A percentile compares a stretch with the other conserved stretches of the same genome.
phyloP scores from a whole-genome alignment of 2,888 invertebrate genomes.

The Eulithis testata region DNA sequence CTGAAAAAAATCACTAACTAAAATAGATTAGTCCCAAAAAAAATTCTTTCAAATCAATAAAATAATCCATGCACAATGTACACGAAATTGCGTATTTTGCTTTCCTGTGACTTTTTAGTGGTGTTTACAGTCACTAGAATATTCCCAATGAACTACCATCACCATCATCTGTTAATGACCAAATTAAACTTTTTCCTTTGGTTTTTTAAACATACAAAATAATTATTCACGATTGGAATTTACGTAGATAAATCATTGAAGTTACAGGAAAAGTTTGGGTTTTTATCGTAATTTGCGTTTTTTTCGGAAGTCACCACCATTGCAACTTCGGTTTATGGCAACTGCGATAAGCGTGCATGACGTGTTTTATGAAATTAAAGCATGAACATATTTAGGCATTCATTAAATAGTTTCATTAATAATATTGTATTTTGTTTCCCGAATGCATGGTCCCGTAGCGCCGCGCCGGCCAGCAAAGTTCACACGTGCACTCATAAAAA shows the following conservation, averaged over 20 bases:
- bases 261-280: not conserved
- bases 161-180: too few species aligned
- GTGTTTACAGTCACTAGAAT: too few species aligned
- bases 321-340: not conserved
- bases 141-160: too few species aligned
- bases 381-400: not conserved
- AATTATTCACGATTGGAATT: slow-evolving; percentile 1
- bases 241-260: slow-evolving; percentile 3
- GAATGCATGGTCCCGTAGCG: slow-evolving; percentile 6
- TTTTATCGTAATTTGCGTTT: not conserved
- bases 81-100: too few species aligned
- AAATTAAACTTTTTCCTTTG: too few species aligned
- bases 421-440: not conserved
- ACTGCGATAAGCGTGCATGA: slow-evolving; percentile 6
- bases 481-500: slow-evolving; percentile 33
- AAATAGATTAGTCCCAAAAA: too few species aligned
- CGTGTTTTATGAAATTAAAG: not conserved
- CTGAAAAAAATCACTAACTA: too few species aligned
- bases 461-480: not conserved
- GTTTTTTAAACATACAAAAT: too few species aligned
- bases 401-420: not conserved
- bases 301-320: not conserved
- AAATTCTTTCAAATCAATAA: too few species aligned
- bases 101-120: too few species aligned
- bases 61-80: too few species aligned